Conservation (phyloP, 2,113 vertebrate genomes). For the Telmatochromis sp. region DNA sequence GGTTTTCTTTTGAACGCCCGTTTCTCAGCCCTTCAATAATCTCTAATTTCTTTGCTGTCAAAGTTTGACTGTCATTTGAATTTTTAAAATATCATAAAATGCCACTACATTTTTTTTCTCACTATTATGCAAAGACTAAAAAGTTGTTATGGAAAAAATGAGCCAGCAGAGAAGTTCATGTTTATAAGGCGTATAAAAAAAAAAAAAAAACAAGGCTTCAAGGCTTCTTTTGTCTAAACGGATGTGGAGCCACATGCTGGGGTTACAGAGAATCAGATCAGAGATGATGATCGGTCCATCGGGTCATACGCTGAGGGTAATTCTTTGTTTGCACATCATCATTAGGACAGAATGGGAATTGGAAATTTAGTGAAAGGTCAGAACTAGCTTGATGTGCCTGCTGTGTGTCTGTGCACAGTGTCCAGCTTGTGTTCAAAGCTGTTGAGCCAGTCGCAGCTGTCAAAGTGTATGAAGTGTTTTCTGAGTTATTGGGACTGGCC, state of each 20-base stretch:
- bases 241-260: not conserved
- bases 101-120: not conserved
- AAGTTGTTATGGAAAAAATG: not conserved
- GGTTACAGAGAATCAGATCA: slow-evolving; percentile 1
- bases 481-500: not conserved
- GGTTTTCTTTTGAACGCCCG: not conserved
- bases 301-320: not conserved
- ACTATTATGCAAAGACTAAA: not conserved
- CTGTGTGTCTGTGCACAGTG: not conserved
- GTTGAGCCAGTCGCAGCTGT: not conserved
- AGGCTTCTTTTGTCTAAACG: not conserved
- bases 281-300: not conserved
- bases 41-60: not conserved
- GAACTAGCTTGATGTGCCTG: not conserved
- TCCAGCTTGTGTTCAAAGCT: not conserved
- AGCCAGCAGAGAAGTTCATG: not conserved
- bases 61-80: not conserved
- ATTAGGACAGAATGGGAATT: not conserved
- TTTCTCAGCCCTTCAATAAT: not conserved
- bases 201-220: not conserved
- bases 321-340: not conserved
- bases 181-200: not conserved
- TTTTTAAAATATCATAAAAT: not conserved
- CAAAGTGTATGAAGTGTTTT: not conserved
- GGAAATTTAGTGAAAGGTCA: not conserved